Percentiles rank a stretch among this genome's conserved stretches.
Evolutionary conservation across 2,113 vertebrate genomes (phyloP).

Genomic region (Paramisgurnus dabryanus): DNA sequence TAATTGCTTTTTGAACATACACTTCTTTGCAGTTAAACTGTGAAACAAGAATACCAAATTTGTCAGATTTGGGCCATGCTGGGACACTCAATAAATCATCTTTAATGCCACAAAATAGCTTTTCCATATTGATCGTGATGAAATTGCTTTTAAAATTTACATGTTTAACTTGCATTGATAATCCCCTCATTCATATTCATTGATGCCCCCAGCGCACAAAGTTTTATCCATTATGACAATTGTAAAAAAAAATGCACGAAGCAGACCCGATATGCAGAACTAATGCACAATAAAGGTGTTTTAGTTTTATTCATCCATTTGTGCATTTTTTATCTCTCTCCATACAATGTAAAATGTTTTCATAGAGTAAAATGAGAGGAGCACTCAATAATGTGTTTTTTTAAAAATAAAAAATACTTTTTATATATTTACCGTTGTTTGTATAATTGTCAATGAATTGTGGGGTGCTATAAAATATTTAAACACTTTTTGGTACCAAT

Average conservation of each 20-base stretch:
- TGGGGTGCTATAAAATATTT: too few species aligned
- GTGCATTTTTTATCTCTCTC: too few species aligned
- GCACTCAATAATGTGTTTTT: too few species aligned
- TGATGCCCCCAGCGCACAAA: not conserved
- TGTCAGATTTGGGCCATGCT: not conserved
- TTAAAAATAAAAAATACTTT: too few species aligned
- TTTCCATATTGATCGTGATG: conserved; percentile 35
- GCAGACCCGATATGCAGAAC: not conserved
- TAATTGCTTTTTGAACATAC: not conserved
- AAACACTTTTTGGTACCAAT: too few species aligned
- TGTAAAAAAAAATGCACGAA: not conserved
- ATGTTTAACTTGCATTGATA: conserved; percentile 21
- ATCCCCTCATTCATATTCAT: conserved; percentile 48
- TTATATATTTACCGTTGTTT: too few species aligned
- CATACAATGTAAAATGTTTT: too few species aligned
- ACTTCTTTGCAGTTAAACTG: not conserved
- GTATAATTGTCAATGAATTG: too few species aligned
- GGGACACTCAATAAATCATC: conserved; percentile 2
- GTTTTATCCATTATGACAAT: not conserved
- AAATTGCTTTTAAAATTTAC: conserved; percentile 40
- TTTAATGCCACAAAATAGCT: not conserved
- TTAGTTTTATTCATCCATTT: not conserved
- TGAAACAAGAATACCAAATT: not conserved
- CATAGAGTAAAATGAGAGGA: too few species aligned
- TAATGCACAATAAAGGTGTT: not conserved